These are phyloP conservation scores for Peromyscus californicus DNA, from an alignment of 2,113 vertebrate genomes.

Conservation along the genomic window DNA sequence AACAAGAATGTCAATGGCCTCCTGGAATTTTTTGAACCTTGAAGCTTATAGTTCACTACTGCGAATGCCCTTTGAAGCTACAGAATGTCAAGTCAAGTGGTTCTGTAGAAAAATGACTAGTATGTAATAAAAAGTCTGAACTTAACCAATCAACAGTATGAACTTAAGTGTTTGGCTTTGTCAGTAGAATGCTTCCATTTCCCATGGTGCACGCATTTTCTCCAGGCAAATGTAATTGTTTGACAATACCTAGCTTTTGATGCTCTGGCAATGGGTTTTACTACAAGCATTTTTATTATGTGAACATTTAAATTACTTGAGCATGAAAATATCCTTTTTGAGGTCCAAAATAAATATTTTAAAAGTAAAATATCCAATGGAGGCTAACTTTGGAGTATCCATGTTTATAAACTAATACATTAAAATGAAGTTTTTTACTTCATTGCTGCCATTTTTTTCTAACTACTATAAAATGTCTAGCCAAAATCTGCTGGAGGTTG, in stretches of 20 bases:
- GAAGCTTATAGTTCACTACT: background rate
- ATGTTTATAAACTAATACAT: background rate
- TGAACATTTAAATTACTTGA: background rate
- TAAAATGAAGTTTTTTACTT: background rate
- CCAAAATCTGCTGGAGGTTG: background rate
- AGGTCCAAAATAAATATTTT: background rate
- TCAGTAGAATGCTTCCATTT: background rate
- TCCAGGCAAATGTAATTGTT: background rate
- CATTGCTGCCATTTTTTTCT: too few relatives aligned
- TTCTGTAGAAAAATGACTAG: background rate
- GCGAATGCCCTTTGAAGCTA: background rate
- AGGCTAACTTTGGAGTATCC: background rate
- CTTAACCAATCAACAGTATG: background rate
- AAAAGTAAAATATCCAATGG: background rate
- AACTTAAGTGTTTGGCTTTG: background rate
- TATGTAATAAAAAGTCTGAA: background rate
- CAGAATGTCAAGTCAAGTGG: background rate
- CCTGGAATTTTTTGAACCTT: background rate
- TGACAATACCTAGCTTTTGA: background rate
- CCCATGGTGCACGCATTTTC: background rate
- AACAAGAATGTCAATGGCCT: background rate
- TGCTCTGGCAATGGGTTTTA: background rate
- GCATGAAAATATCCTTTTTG: background rate
- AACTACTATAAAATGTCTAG: background rate
- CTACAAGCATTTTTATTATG: background rate